Percentiles rank a stretch among this genome's conserved stretches.
These are phyloP conservation scores for Rhinogobio ventralis DNA, from an alignment of 2,797 vertebrate species.

Conservation along the genomic window DNA sequence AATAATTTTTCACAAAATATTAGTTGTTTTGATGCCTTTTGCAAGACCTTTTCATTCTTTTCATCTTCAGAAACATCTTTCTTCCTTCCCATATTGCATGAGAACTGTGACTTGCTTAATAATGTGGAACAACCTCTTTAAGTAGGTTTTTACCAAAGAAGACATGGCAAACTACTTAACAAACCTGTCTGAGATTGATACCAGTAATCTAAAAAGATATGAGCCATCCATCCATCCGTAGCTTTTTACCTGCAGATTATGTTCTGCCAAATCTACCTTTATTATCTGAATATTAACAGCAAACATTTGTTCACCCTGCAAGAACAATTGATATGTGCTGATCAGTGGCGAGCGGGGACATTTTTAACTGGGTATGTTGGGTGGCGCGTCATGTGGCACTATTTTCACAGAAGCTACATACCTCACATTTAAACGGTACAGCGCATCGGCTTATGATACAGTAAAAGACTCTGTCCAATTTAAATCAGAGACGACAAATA, in stretches of 20 bases:
- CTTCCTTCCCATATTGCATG: neutral
- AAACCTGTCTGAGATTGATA: neutral
- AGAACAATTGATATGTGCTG: constrained; percentile 22
- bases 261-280: constrained; percentile 26
- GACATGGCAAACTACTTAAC: neutral
- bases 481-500: too few species aligned
- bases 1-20: neutral
- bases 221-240: too few species aligned
- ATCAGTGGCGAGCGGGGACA: too few species aligned
- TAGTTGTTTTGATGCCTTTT: neutral
- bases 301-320: constrained; percentile 17
- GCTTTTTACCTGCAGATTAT: neutral
- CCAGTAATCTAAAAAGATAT: neutral
- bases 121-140: too few species aligned
- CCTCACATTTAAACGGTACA: too few species aligned
- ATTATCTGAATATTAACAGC: constrained; percentile 30
- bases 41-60: neutral
- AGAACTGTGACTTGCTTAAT: neutral
- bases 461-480: too few species aligned
- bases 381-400: too few species aligned
- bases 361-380: too few species aligned
- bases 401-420: too few species aligned
- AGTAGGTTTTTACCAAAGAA: neutral
- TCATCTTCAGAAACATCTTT: neutral
- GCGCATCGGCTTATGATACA: too few species aligned